Evolutionary conservation across 2,888 invertebrate species (phyloP).

Genomic region (Tipula helvola): DNA sequence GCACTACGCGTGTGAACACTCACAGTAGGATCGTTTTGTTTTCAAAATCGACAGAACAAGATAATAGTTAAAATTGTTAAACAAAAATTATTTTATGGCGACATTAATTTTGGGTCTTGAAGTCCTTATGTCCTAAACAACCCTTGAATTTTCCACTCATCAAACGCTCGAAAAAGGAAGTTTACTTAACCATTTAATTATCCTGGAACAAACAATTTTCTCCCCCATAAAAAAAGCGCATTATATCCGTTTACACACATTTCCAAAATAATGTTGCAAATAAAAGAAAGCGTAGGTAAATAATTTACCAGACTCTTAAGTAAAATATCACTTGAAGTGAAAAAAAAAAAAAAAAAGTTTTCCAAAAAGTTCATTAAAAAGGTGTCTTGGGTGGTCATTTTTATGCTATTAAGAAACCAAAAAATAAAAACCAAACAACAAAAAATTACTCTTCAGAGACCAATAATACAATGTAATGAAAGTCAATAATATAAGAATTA

Average conservation of each 20-base stretch:
- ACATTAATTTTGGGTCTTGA: too few species aligned
- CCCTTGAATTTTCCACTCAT: neutral
- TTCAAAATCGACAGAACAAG: too few species aligned
- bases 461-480: slow-evolving; percentile 8
- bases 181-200: neutral
- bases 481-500: slow-evolving; percentile 5
- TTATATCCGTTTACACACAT: neutral
- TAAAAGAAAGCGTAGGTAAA: neutral
- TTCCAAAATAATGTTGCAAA: neutral
- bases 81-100: too few species aligned
- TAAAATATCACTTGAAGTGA: neutral
- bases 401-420: neutral
- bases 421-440: neutral
- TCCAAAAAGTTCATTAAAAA: slow-evolving; percentile 10
- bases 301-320: neutral
- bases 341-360: neutral
- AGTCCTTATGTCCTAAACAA: neutral
- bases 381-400: slow-evolving; percentile 10
- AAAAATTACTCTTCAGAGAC: slow-evolving; percentile 4
- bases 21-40: too few species aligned
- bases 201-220: neutral
- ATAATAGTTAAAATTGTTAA: too few species aligned
- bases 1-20: too few species aligned
- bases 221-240: neutral
- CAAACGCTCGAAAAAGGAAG: neutral